Base-by-base conservation (phyloP, 2,888 invertebrate genomes). In the Graphium colonna region DNA sequence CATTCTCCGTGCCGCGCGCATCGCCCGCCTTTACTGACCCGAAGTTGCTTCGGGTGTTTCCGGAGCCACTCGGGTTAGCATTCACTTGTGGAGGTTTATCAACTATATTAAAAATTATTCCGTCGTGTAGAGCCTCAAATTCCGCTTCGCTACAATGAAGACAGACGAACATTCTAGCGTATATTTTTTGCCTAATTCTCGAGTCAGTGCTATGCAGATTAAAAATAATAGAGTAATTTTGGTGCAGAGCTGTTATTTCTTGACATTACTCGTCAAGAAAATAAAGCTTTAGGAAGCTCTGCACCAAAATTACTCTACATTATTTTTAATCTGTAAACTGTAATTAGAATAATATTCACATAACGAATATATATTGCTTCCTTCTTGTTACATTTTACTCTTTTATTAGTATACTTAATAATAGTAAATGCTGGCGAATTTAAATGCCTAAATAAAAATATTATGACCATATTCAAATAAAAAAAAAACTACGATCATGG, bases 1-100 rank as follows among this genome's bases (percentile, higher is more conserved):
- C 58, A 67, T 71, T 77, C 71, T 67, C 68, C 73, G 71, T 65
- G 61, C 56, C 4, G 26, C 26, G 9, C 9, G 33, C 10, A n/a
- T 33, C 33, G 33, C 4, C 26, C 26, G 3, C 26, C 36, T 36
- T n/a, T n/a, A 36, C 5, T 12, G 38, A 31, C 44, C 48, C 52
- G 53, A 53, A 53, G 48, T 33, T 10, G 31, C 44, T 39, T 53
- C 55, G 56, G 45, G 16, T 7, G 12, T 7, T 36, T 46, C 48
- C 57, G 54, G 51, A 42, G 33, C 16, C 10, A 18, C 12, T 55
- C 51, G 51, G 48, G 17, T 45, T 31, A 52, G 52, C 55, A 55
- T 57, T 57, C 54, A 57, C 57, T 52, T 26, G 39, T 9, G 44
- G 39, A 48, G 39, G 48, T 44, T 49, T 44, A 49, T 49, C 49